Evolutionary conservation across 2,888 invertebrate species (phyloP), one percentile per base, ranked within the genome.

Genomic region (Pristionchus entomophagus): DNA sequence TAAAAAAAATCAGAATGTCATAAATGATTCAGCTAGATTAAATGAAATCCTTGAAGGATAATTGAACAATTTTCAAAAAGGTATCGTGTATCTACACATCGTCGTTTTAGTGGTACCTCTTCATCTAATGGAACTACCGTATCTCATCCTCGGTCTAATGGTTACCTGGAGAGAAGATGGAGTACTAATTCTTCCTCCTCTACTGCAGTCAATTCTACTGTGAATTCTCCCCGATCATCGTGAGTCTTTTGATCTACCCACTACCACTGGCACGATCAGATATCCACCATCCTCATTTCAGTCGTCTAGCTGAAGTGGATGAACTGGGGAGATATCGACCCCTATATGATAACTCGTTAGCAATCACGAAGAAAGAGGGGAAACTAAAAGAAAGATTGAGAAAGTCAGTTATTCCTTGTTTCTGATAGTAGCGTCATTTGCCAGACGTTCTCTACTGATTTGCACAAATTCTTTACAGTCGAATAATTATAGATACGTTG

Each of bases 271-370:
- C 51, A 4, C 22, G 19, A 59, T 59, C 14, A 59, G 3, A 65
- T 17, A 17, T 35, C 17, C 26, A 41, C 8, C 2, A 14, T 73
- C 8, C 38, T 56, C 29, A 2, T 59, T 65, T 8, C 65, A 88
- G 89, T 59, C 73, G 87, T 26, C 83, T 91, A 56, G 91, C 91
- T 1, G 90, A 91, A 80, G 88, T 91, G 84, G 91, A 91, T 87
- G 88, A 90, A 77, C 86, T 91, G 85, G 91, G 91, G 19, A 86
- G 91, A 62, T 91, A 91, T 86, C 88, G 87, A 62, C 88, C 91
- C 14, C 86, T 91, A 8, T 91, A 90, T 86, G 90, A 91, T 85
- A 89, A 84, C 53, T 83, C 69, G 8, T 41, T 89, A 19, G 81
- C 84, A 17, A 19, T 56, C 17, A 41, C 41, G 17, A 83, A 53